These are phyloP conservation scores for Suricata suricatta DNA, from an alignment of 2,113 vertebrate species.

Conservation along the genomic window DNA sequence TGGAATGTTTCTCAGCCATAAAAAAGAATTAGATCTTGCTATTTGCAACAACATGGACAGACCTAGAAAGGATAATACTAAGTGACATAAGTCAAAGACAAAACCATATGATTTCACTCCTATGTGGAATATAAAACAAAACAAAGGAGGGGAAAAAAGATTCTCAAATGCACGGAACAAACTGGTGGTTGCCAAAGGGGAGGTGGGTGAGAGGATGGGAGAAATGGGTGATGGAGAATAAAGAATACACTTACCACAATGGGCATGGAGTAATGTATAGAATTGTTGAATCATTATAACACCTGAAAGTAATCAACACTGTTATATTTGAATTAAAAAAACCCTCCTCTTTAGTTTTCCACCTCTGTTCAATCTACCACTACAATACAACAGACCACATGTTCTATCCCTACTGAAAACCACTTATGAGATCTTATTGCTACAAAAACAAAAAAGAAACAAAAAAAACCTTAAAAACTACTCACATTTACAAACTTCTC, in stretches of 20 bases:
- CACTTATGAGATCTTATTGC: neutral
- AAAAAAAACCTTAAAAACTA: neutral
- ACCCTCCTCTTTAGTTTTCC: neutral
- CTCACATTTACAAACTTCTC: neutral
- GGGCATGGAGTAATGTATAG: neutral
- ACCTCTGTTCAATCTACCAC: neutral
- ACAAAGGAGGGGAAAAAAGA: neutral
- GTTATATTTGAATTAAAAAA: neutral
- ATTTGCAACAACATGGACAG: neutral
- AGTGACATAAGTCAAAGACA: neutral
- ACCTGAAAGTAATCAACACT: neutral
- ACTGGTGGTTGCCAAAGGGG: neutral
- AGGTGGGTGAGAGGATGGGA: neutral
- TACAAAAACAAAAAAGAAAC: neutral
- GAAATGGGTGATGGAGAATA: too few relatives aligned
- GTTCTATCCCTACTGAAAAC: neutral
- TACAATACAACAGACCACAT: neutral
- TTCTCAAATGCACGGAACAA: neutral
- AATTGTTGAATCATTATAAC: neutral
- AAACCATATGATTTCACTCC: neutral
- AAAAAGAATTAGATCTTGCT: neutral
- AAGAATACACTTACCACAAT: neutral
- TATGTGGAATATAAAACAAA: neutral
- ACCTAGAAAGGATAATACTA: neutral
- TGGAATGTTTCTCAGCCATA: neutral